Evolutionary conservation across 92 coral and sea anemone genomes (phyloP).

Genomic region (Galaxea fascicularis): DNA sequence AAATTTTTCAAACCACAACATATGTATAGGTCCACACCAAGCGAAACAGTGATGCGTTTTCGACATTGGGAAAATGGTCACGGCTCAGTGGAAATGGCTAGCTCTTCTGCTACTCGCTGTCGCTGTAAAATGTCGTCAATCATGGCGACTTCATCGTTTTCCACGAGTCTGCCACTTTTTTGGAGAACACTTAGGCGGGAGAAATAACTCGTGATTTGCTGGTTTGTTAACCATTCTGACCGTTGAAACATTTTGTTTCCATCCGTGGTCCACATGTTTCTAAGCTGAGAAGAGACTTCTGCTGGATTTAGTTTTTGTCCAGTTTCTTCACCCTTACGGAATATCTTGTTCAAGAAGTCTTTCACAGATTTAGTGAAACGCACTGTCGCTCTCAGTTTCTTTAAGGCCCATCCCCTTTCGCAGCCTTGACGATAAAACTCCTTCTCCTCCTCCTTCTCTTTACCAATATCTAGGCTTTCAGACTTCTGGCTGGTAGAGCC

Average conservation of each 20-base stretch:
- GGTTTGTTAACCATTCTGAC: conserved; percentile 29
- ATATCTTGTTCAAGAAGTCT: background rate
- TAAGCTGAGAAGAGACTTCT: conserved; percentile 20
- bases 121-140: background rate
- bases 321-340: conserved; percentile 30
- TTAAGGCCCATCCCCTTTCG: no score
- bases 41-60: no score
- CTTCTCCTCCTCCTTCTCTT: no score
- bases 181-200: conserved; percentile 27
- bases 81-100: no score
- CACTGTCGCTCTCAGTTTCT: background rate
- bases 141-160: conserved; percentile 6
- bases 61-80: no score
- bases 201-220: conserved; percentile 35
- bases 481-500: background rate
- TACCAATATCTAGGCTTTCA: no score
- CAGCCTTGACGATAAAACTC: no score
- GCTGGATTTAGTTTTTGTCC: conserved; percentile 26
- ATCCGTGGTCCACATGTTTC: conserved; percentile 5
- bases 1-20: no score
- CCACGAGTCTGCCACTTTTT: conserved; percentile 9
- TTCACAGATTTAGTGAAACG: conserved; percentile 17
- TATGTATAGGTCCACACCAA: no score
- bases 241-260: no score
- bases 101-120: no score